A percentile compares a stretch with the other conserved stretches of the same genome.
phyloP scores from a whole-genome alignment of 2,797 vertebrate genomes.

The Hapalemur alaotrensis region DNA sequence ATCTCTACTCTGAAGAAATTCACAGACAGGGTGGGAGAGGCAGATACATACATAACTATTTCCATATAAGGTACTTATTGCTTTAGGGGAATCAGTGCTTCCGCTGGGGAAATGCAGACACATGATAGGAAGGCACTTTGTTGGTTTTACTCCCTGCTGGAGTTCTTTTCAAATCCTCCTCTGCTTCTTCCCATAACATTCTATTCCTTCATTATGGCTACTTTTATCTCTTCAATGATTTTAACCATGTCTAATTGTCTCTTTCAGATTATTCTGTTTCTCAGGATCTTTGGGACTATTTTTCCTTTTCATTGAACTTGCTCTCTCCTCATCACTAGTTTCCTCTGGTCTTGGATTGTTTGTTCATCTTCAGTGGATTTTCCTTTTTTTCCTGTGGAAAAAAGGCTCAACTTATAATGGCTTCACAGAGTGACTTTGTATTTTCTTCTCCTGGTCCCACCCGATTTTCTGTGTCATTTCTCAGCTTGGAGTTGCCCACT shows the following conservation, averaged over 20 bases:
- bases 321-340: not conserved
- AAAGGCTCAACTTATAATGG: not conserved
- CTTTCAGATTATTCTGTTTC: constrained; percentile 66
- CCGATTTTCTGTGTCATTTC: not conserved
- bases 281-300: constrained; percentile 51
- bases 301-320: constrained; percentile 60
- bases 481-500: not conserved
- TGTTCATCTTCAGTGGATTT: not conserved
- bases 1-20: not conserved
- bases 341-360: not conserved
- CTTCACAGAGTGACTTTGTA: not conserved
- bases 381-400: not conserved
- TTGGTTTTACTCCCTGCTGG: not conserved
- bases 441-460: not conserved
- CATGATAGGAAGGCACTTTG: not conserved
- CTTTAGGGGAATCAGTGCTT: not conserved
- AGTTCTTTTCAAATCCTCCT: not conserved
- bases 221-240: constrained; percentile 39
- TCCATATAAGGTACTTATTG: not conserved
- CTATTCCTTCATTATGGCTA: not conserved
- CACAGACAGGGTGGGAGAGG: not conserved
- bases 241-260: constrained; percentile 63
- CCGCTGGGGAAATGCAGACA: not conserved
- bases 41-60: not conserved
- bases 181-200: not conserved